These are phyloP conservation scores for Drosophila rhopaloa DNA, from an alignment of 1,140 invertebrate genomes.

Conservation along the genomic window DNA sequence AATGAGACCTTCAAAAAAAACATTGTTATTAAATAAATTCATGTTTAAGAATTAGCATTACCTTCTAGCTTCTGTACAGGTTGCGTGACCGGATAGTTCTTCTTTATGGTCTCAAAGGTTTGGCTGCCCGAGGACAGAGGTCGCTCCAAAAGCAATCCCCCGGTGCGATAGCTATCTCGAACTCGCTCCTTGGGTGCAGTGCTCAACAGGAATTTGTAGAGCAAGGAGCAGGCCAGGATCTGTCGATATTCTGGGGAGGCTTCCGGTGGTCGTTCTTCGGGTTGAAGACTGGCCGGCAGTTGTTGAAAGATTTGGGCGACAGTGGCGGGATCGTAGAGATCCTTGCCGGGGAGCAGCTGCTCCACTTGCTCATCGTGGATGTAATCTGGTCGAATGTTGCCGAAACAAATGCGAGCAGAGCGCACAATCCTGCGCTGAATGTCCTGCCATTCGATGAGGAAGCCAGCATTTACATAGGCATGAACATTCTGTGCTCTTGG, in stretches of 20 bases:
- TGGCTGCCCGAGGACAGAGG: conserved; percentile 90
- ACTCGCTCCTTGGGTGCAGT: conserved; percentile 81
- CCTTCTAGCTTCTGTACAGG: conserved; percentile 91
- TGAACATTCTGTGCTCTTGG: conserved; percentile 92
- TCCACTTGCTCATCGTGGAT: conserved; percentile 89
- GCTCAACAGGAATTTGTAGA: conserved; percentile 89
- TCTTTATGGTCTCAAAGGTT: conserved; percentile 89
- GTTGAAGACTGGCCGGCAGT: conserved; percentile 33
- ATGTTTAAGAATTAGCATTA: neutral
- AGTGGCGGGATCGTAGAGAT: conserved; percentile 81
- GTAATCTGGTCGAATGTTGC: conserved; percentile 89
- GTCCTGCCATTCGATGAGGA: conserved; percentile 85
- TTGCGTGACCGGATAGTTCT: conserved; percentile 91
- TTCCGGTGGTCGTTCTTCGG: conserved; percentile 86
- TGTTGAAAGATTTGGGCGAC: conserved; percentile 45
- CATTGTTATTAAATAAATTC: no score
- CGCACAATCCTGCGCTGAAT: conserved; percentile 61
- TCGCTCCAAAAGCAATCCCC: conserved; percentile 87
- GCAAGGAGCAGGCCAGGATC: conserved; percentile 87
- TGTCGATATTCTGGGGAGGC: conserved; percentile 88
- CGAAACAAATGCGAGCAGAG: conserved; percentile 86
- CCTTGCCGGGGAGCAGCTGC: conserved; percentile 86
- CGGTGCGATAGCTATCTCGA: conserved; percentile 79
- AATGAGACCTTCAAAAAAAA: conserved; percentile 84
- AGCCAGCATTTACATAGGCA: conserved; percentile 92